Evolutionary conservation across 2,113 vertebrate species (phyloP), one percentile per base, ranked within the genome.

Genomic region (Lota lota): DNA sequence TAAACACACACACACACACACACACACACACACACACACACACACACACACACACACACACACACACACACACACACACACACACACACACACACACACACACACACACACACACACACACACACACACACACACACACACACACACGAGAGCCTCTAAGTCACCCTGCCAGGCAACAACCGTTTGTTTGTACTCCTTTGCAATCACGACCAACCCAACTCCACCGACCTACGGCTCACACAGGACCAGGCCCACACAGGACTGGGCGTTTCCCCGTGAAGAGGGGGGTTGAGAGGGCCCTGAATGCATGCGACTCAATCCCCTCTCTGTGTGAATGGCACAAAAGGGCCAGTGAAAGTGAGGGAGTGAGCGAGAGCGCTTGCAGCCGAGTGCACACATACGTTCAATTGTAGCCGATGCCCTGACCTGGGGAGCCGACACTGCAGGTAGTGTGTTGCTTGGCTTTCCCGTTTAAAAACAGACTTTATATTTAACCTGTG

Each of bases 331-430:
- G 73, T 63, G 58, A 83, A 28, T 15, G 64, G 73, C 83, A 92
- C 89, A 91, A 90, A 82, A 84, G 87, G 64, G 61, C 84, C 82
- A 89, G 85, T 91, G 90, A 90, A 82, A 89, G 82, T 65, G 85
- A 79, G 77, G 66, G 22, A 83, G 77, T 63, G 79, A 81, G 77
- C 21, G 68, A 79, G 76, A 70, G 28, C 15, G 61, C 63, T 16
- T 0, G 22, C 14, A 67, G 68, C 63, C 22, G 16, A 51, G 54
- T 6, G 40, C 40, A 47, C 40, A 47, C 40, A 47, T 47, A 47
- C 40, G 40, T 2, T 18, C 53, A 56, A 16, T n/a, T n/a, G n/a
- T n/a, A n/a, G n/a, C n/a, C 3, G 53, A 18, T 5, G 51, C 2
- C 40, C 12, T 56, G 53, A 56, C 53, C 53, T n/a, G 53, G 15